Evolutionary conservation across 2,888 invertebrate species (phyloP), one percentile per base, ranked within the genome.

Genomic region (Melanotus villosus): DNA sequence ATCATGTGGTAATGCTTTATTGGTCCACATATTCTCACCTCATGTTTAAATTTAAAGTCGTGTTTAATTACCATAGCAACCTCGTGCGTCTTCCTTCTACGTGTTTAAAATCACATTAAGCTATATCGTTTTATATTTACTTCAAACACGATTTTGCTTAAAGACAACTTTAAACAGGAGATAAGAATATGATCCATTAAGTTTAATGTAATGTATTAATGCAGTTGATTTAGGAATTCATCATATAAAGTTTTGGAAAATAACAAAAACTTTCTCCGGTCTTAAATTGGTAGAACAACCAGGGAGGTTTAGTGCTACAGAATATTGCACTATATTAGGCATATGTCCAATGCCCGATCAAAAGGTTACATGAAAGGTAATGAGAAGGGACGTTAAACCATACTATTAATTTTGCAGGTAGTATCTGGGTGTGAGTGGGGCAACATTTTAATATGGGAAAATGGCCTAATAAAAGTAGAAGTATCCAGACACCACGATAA

Each of bases 181-280:
- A n/a, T n/a, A n/a, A n/a, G n/a, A n/a, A n/a, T n/a, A n/a, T n/a
- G n/a, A n/a, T n/a, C n/a, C n/a, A n/a, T n/a, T n/a, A n/a, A n/a
- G n/a, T n/a, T n/a, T n/a, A n/a, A n/a, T n/a, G n/a, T n/a, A n/a
- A n/a, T n/a, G n/a, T n/a, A n/a, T n/a, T n/a, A n/a, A n/a, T n/a
- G n/a, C n/a, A n/a, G n/a, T n/a, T n/a, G n/a, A n/a, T 34, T 9
- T 12, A 90, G 92, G 92, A 7, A 83, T 90, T 1, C 91, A 91
- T 12, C 95, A 95, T 78, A 91, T 94, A 23, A 95, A 95, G 83
- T 96, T 96, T 84, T 97, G 97, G 97, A 96, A 95, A 87, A 96
- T 97, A 93, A 92, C 93, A 0, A 83, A 89, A 72, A 97, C 97
- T 0, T 97, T 97, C 80, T 97, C 97, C 0, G 97, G 97, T 0